These are phyloP conservation scores for Colletes latitarsis DNA, from an alignment of 1,140 invertebrate genomes.

Conservation along the genomic window DNA sequence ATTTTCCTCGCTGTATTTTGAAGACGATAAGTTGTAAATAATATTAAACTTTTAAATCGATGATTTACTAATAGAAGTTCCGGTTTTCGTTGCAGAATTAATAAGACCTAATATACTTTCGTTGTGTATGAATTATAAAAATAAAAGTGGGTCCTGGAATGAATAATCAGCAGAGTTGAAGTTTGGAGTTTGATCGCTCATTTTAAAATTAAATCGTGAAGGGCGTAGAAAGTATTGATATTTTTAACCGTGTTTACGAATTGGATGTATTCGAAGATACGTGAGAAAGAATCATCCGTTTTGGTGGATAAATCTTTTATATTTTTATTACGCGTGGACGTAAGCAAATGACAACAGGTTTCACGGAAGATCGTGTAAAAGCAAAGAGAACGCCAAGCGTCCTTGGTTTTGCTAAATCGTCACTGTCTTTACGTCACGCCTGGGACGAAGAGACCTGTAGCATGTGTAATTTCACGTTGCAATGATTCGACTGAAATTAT, in stretches of 20 bases:
- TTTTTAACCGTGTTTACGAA: background rate
- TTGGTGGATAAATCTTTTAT: background rate
- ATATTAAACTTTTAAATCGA: no score
- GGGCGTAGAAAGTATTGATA: background rate
- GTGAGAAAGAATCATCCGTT: background rate
- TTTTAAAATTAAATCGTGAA: background rate
- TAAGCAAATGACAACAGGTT: slow-evolving; percentile 7
- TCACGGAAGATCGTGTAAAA: background rate
- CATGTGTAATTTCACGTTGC: background rate
- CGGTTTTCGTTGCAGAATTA: no score
- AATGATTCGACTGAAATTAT: background rate
- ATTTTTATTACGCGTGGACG: background rate
- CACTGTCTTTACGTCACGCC: background rate
- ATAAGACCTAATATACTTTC: no score
- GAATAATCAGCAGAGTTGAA: no score
- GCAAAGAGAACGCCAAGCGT: slow-evolving; percentile 16
- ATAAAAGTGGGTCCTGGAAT: no score
- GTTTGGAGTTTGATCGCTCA: no score
- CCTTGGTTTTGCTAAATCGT: slow-evolving; percentile 23
- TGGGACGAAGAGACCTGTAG: background rate
- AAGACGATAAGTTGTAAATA: no score
- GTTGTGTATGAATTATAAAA: no score
- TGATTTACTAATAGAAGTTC: no score
- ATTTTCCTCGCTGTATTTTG: no score
- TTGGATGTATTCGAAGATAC: background rate